These are phyloP conservation scores for Pammene fasciana DNA, from an alignment of 2,888 invertebrate species.

Conservation along the genomic window DNA sequence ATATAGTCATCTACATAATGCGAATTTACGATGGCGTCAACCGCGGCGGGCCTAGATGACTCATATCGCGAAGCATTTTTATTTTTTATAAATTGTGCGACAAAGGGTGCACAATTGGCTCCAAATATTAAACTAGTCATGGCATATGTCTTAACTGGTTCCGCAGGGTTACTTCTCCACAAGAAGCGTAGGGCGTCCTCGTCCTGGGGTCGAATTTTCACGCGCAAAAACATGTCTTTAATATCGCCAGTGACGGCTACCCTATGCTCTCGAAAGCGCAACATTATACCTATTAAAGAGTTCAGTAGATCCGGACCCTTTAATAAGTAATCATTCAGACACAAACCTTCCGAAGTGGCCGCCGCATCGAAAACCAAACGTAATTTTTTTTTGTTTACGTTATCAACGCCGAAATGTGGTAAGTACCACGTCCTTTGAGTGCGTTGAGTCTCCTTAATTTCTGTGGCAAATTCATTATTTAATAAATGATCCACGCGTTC, in stretches of 20 bases:
- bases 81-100: conserved; percentile 47
- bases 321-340: conserved; percentile 47
- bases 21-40: conserved; percentile 38
- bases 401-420: conserved; percentile 36
- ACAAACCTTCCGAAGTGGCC: conserved; percentile 13
- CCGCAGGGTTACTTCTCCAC: conserved; percentile 45
- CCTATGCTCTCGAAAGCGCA: conserved; percentile 55
- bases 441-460: conserved; percentile 6
- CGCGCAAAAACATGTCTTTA: conserved; percentile 52
- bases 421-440: conserved; percentile 19
- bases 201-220: conserved; percentile 49
- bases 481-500: conserved; percentile 18
- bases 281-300: conserved; percentile 54
- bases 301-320: conserved; percentile 46
- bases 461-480: neutral
- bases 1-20: conserved; percentile 49
- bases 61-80: conserved; percentile 44
- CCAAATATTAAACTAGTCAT: conserved; percentile 47
- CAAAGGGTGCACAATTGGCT: conserved; percentile 44
- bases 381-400: conserved; percentile 47
- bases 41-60: conserved; percentile 40
- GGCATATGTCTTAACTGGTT: conserved; percentile 37
- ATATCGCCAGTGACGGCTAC: conserved; percentile 55
- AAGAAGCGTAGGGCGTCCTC: conserved; percentile 53
- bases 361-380: conserved; percentile 47